phyloP scores from a whole-genome alignment of 2,113 vertebrate genomes.

The Rafetus swinhoei region DNA sequence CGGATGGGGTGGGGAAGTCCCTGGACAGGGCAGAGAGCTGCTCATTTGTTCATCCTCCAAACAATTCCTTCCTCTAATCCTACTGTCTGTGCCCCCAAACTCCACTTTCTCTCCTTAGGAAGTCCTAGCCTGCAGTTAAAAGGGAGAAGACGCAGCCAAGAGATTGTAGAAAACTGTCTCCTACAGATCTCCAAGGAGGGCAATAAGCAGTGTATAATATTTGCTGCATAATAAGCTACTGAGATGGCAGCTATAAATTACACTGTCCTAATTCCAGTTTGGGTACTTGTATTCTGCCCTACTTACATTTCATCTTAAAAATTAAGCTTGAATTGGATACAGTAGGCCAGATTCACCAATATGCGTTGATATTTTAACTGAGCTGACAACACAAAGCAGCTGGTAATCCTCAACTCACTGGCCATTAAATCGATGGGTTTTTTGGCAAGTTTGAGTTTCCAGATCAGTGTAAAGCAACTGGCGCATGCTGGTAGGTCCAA shows the following conservation, averaged over 20 bases:
- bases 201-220: not conserved
- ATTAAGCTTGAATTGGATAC: not conserved
- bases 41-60: not conserved
- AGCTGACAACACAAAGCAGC: not conserved
- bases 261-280: not conserved
- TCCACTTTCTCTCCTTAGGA: not conserved
- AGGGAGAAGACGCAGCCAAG: not conserved
- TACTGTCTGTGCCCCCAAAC: not conserved
- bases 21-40: not conserved
- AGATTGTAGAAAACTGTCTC: not conserved
- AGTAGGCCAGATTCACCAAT: not conserved
- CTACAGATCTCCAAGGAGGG: not conserved
- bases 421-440: not conserved
- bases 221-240: not conserved
- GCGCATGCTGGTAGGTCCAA: not conserved
- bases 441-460: not conserved
- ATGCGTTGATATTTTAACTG: not conserved
- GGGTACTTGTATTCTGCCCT: not conserved
- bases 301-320: not conserved
- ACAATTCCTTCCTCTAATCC: not conserved
- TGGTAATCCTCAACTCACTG: not conserved
- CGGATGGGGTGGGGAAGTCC: rapidly evolving
- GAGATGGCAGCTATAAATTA: not conserved
- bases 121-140: not conserved
- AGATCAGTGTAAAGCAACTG: not conserved